Conservation (phyloP, 1,140 invertebrate species). For the Hesperophylax magnus region DNA sequence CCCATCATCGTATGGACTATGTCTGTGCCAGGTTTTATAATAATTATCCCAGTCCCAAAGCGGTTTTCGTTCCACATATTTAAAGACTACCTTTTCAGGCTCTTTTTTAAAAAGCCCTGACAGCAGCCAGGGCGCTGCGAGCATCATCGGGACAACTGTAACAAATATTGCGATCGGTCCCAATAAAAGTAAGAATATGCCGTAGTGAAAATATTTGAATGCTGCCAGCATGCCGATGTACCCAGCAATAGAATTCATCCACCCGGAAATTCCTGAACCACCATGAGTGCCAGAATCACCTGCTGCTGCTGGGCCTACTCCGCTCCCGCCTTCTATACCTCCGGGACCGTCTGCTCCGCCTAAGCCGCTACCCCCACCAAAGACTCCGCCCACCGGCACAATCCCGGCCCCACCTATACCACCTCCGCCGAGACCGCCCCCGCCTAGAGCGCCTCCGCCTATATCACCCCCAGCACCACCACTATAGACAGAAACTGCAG, state of each 20-base stretch:
- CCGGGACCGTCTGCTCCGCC: background rate
- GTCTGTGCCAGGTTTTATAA: constrained; percentile 51
- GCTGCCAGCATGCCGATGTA: constrained; percentile 56
- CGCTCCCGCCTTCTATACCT: background rate
- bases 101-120: constrained; percentile 56
- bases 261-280: constrained; percentile 36
- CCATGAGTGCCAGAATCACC: constrained; percentile 35
- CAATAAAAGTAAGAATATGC: constrained; percentile 60
- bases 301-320: background rate
- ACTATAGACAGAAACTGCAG: background rate
- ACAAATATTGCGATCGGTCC: constrained; percentile 61
- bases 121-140: constrained; percentile 59
- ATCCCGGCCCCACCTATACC: too few relatives aligned
- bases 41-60: constrained; percentile 47
- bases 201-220: constrained; percentile 58
- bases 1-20: too few relatives aligned
- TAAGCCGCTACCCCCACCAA: background rate
- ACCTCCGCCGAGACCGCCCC: too few relatives aligned
- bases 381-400: too few relatives aligned
- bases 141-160: constrained; percentile 58
- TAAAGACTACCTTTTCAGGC: constrained; percentile 28
- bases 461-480: background rate
- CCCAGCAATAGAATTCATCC: constrained; percentile 39
- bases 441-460: background rate
- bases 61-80: constrained; percentile 4